A percentile compares a stretch with the other conserved stretches of the same genome.
Evolutionary conservation across 2,888 invertebrate species (phyloP).

Genomic region (Zeuzera pyrina): DNA sequence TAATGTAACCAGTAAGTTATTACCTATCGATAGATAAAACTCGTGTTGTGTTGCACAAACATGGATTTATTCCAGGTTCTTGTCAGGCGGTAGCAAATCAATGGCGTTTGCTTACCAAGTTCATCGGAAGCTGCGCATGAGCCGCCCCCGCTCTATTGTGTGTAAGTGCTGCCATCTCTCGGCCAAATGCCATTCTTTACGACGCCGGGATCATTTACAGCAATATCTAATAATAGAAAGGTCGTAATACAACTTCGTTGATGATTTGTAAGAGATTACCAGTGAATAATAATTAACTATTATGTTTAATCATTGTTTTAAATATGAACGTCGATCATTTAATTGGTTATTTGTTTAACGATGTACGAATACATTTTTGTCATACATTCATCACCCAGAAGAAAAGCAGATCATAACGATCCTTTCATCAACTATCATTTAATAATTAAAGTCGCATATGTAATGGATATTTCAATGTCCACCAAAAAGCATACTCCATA

Average conservation of each 20-base stretch:
- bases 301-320: conserved; percentile 11
- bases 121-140: conserved; percentile 26
- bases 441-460: conserved; percentile 52
- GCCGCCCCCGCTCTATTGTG: conserved; percentile 49
- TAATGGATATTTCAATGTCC: conserved; percentile 52
- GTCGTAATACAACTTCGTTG: conserved; percentile 32
- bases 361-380: too few relatives aligned
- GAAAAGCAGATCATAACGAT: too few relatives aligned
- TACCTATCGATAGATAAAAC: conserved; percentile 20
- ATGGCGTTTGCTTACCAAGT: conserved; percentile 14
- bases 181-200: conserved; percentile 27
- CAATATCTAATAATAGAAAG: conserved; percentile 31
- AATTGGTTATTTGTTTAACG: too few relatives aligned
- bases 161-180: conserved; percentile 33
- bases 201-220: conserved; percentile 23
- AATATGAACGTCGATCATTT: conserved; percentile 14
- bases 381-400: too few relatives aligned
- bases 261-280: conserved; percentile 43
- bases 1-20: conserved; percentile 13
- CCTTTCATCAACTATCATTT: conserved; percentile 20
- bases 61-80: conserved; percentile 38
- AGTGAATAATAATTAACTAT: conserved; percentile 13
- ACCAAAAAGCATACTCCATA: conserved; percentile 29
- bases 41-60: conserved; percentile 28
- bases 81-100: conserved; percentile 32